Conservation (phyloP, 2,797 vertebrate genomes). For the Mormyrus proboscirostris region DNA sequence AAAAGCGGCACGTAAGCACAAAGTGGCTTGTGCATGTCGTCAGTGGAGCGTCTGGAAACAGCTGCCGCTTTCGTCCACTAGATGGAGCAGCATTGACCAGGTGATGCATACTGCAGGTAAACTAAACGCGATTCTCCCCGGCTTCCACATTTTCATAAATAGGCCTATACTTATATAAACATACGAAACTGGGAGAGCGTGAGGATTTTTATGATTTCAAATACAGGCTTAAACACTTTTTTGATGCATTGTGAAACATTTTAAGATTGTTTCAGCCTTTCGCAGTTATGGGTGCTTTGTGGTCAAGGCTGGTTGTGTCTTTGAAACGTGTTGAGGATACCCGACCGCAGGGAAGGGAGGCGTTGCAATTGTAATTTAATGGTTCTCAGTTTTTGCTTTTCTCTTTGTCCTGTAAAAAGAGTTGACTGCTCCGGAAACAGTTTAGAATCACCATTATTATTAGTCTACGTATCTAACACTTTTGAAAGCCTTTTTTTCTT, state of each 20-base stretch:
- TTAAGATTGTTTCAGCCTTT: not conserved
- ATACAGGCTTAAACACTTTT: not conserved
- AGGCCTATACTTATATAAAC: not conserved
- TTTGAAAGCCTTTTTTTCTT: slow-evolving; percentile 45
- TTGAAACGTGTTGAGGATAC: slow-evolving; percentile 1
- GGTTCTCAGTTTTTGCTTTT: slow-evolving; percentile 48
- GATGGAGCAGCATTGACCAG: not conserved
- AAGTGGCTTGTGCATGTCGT: not conserved
- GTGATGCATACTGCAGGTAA: not conserved
- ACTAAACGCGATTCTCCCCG: not conserved
- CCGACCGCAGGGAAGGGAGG: not conserved
- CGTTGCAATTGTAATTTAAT: slow-evolving; percentile 21
- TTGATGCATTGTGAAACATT: not conserved
- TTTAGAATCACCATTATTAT: slow-evolving; percentile 25
- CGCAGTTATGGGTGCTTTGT: not conserved
- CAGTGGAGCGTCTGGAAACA: not conserved
- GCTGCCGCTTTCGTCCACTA: not conserved
- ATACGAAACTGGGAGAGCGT: not conserved
- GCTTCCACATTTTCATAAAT: not conserved
- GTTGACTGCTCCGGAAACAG: slow-evolving; percentile 36
- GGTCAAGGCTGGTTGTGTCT: not conserved
- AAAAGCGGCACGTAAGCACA: not conserved
- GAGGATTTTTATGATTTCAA: slow-evolving; percentile 6
- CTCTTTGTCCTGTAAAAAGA: slow-evolving; percentile 49
- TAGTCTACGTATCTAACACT: slow-evolving; percentile 32